Evolutionary conservation across 1,140 invertebrate genomes (phyloP), one percentile per base, ranked within the genome.

Genomic region (Stegodyphus mimosarum): DNA sequence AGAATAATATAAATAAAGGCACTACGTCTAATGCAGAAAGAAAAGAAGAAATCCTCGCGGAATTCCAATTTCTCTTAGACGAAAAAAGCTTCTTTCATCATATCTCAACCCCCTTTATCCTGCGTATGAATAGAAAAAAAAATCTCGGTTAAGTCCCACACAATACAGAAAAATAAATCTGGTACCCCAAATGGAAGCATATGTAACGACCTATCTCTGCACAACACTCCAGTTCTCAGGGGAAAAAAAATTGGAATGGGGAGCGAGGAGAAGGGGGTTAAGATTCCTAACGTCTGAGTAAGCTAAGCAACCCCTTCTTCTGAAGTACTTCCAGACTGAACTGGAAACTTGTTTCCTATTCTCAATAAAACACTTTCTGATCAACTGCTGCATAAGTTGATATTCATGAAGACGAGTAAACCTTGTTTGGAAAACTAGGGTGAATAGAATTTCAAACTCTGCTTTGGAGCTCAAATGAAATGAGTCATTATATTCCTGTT

Each of bases 351-450:
- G 72, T 60, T 74, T 60, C 72, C 60, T 74, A 74, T 76, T 66
- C 74, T 49, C 74, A 33, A 76, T 76, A 76, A 76, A 76, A 76
- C 74, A 66, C 74, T 76, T 66, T 76, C 60, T 76, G 74, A 76
- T 76, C 74, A 76, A 66, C 18, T 64, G 60, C 74, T 76, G 74
- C 74, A 76, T 76, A 76, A 76, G 74, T 76, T 76, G 74, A 51
- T 76, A 76, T 76, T 76, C 74, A 76, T 76, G 74, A 76, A 66
- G 11, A 13, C 15, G n/a, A 66, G 60, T 5, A 76, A 76, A 76
- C 74, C 55, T 51, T 64, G 60, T 76, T 66, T 76, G 7, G 55
- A 5, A 15, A 60, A 60, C 15, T 1, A 60, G 15, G 55, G 9
- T 10, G 55, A 60, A 60, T 60, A 60, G 55, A 60, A 60, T 60